Percentiles rank a stretch among this genome's conserved stretches.
phyloP scores from a whole-genome alignment of 2,797 vertebrate genomes.

The Hyperoplus lanceolatus region DNA sequence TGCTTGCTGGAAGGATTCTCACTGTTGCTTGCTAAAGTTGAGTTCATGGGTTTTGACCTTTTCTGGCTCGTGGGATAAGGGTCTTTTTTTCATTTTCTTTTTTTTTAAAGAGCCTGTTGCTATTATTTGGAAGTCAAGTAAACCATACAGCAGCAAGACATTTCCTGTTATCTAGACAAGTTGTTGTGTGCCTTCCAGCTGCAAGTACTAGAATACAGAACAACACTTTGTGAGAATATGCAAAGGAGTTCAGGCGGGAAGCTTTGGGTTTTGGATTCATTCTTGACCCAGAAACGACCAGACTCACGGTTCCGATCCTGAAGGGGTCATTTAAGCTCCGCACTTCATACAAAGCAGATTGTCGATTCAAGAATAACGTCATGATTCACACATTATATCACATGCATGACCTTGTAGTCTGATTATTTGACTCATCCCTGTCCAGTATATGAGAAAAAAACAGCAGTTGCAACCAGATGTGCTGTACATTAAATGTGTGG shows the following conservation, averaged over 20 bases:
- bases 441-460: conserved; percentile 6
- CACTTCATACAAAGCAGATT: conserved; percentile 43
- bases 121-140: conserved; percentile 44
- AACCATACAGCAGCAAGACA: conserved; percentile 48
- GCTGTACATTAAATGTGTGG: conserved; percentile 18
- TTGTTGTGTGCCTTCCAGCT: conserved; percentile 49
- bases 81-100: background rate
- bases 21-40: conserved; percentile 71
- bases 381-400: conserved; percentile 22
- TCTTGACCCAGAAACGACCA: conserved; percentile 25
- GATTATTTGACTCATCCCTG: conserved; percentile 39
- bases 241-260: conserved; percentile 30
- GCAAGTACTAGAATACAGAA: conserved; percentile 39
- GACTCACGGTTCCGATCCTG: conserved; percentile 21
- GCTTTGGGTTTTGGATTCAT: conserved; percentile 28
- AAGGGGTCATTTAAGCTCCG: conserved; percentile 20
- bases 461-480: conserved; percentile 54
- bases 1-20: conserved; percentile 75
- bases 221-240: conserved; percentile 50
- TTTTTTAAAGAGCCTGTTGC: conserved; percentile 50
- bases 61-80: conserved; percentile 37
- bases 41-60: conserved; percentile 64
- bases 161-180: conserved; percentile 49
- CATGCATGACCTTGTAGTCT: conserved; percentile 29
- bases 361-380: conserved; percentile 9